Conservation (phyloP, 2,113 vertebrate genomes). For the rabbit (Oryctolagus cuniculus) region DNA sequence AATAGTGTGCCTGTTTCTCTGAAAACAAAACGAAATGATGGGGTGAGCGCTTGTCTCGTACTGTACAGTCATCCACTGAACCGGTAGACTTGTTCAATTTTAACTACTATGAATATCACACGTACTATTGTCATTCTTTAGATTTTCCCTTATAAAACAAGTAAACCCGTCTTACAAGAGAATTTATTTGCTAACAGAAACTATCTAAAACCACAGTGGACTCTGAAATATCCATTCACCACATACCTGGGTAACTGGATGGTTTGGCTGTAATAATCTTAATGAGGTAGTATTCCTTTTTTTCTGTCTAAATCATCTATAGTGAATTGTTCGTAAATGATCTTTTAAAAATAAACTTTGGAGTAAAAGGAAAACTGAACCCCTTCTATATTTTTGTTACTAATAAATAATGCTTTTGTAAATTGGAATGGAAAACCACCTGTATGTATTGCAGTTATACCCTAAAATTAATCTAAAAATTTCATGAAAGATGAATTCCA, state of each 20-base stretch:
- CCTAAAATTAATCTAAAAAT: constrained; percentile 70
- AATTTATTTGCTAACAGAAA: constrained; percentile 1
- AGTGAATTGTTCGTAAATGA: background rate
- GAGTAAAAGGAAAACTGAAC: constrained; percentile 35
- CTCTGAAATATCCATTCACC: background rate
- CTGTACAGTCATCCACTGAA: accelerated
- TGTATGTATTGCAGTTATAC: background rate
- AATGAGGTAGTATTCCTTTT: background rate
- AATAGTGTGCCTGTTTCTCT: background rate
- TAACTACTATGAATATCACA: background rate
- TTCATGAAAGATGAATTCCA: constrained; percentile 61
- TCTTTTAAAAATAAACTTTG: constrained; percentile 55
- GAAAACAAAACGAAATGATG: background rate
- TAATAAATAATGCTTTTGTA: constrained; percentile 50
- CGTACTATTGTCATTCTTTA: background rate
- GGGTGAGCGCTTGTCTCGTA: background rate
- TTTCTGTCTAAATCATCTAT: background rate
- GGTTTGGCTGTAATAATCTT: background rate
- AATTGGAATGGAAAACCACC: constrained; percentile 64
- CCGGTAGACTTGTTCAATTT: background rate
- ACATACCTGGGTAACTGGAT: background rate
- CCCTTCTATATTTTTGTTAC: constrained; percentile 55
- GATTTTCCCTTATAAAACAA: background rate
- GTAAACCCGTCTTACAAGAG: background rate
- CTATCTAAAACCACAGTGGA: background rate